phyloP scores from a whole-genome alignment of 2,888 invertebrate genomes.

The Drosophila colorata region DNA sequence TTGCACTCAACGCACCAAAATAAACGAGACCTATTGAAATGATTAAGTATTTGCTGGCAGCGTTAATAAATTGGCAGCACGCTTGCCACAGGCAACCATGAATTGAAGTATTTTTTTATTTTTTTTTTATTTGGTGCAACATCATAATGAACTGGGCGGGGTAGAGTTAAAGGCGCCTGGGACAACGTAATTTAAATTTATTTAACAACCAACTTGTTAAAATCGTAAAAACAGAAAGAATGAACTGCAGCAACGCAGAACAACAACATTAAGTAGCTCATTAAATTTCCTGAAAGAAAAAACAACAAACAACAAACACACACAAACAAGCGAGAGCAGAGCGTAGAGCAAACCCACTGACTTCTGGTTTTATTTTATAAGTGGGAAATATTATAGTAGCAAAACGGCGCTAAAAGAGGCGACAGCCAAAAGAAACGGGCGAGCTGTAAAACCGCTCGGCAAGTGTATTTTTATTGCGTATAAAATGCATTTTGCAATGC shows the following conservation, averaged over 20 bases:
- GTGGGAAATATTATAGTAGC: slow-evolving; percentile 72
- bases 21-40: slow-evolving; percentile 41
- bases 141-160: slow-evolving; percentile 58
- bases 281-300: slow-evolving; percentile 69
- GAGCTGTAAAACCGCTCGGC: slow-evolving; percentile 70
- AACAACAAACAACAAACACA: slow-evolving; percentile 39
- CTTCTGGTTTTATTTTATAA: slow-evolving; percentile 67
- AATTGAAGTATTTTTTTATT: slow-evolving; percentile 44
- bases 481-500: slow-evolving; percentile 80
- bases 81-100: slow-evolving; percentile 31
- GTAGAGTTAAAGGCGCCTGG: slow-evolving; percentile 45
- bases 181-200: slow-evolving; percentile 77
- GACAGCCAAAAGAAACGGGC: slow-evolving; percentile 45
- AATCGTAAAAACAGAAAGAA: slow-evolving; percentile 57
- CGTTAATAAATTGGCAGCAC: slow-evolving; percentile 64
- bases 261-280: slow-evolving; percentile 78
- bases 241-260: slow-evolving; percentile 51
- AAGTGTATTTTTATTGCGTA: slow-evolving; percentile 81
- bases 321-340: slow-evolving; percentile 10
- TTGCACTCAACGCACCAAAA: slow-evolving; percentile 19
- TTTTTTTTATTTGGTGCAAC: slow-evolving; percentile 16
- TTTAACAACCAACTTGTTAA: slow-evolving; percentile 79
- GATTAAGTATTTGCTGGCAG: slow-evolving; percentile 65
- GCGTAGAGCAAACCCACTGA: slow-evolving; percentile 46
- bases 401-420: slow-evolving; percentile 64